Evolutionary conservation across 2,888 invertebrate species (phyloP), one percentile per base, ranked within the genome.

Genomic region (Sinodicranocentrus sp.): DNA sequence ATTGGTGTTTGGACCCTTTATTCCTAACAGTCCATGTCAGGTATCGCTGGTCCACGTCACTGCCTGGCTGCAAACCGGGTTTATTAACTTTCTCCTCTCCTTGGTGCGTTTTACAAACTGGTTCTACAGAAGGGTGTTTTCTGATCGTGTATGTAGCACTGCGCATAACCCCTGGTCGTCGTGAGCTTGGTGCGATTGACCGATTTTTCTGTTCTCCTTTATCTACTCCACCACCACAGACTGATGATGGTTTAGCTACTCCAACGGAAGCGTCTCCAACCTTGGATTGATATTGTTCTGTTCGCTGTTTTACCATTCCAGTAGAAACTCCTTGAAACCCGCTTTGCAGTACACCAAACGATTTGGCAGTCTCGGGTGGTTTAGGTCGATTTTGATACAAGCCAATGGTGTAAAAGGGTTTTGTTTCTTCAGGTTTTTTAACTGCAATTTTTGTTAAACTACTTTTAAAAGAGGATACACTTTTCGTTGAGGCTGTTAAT

Each of bases 251-350:
- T 13, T 43, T 54, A 21, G 67, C 21, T 5, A 44, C 8, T 23
- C 59, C 13, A 0, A 61, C 59, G 28, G 84, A 33, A 26, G 17
- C 26, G 3, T 70, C 75, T 10, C 68, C 21, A n/a, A 78, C 48
- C 78, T 86, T 86, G 6, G 73, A 68, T 63, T 92, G 92, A 86
- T 92, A 92, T 86, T 92, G 92, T 15, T 90, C 89, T 0, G 92
- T 90, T 25, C 92, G 90, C 75, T 92, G 92, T 0, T 92, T 89
- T 0, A 92, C 92, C 43, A 92, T 89, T 0, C 92, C 92, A 1
- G 91, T 91, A 13, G 80, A 71, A 23, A 84, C 84, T 6, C 79
- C 80, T n/a, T 76, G 82, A 82, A 87, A 84, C 28, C 84, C 83
- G 26, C 65, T 68, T 28, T 52, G 61, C 19, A 26, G 59, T 13